Conservation (phyloP, 2,888 invertebrate species). For the Nomada flava region DNA sequence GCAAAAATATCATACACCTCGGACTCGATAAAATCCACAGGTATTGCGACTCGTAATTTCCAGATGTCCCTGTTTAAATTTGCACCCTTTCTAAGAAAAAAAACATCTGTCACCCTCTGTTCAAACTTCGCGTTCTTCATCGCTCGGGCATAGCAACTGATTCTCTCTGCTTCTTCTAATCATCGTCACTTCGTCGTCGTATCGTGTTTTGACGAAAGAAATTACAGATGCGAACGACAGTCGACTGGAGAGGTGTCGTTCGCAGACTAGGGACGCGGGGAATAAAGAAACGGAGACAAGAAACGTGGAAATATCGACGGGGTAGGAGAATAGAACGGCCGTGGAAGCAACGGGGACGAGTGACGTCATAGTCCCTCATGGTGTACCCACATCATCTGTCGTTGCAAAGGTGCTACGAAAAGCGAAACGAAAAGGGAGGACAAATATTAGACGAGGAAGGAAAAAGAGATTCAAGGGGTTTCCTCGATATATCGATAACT, state of each 20-base stretch:
- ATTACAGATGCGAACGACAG: conserved; percentile 58
- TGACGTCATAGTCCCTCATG: conserved; percentile 76
- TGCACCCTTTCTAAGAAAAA: no score
- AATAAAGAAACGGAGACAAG: conserved; percentile 37
- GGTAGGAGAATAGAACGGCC: conserved; percentile 4
- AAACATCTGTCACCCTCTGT: no score
- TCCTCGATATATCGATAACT: background rate
- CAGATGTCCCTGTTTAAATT: no score
- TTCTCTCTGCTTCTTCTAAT: background rate
- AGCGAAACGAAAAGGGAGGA: background rate
- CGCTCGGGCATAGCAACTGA: background rate
- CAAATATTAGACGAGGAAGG: no score
- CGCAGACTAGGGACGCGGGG: conserved; percentile 37
- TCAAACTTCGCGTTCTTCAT: background rate
- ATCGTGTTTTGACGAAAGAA: background rate
- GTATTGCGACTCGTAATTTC: no score
- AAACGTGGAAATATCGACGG: conserved; percentile 10
- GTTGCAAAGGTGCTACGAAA: conserved; percentile 35
- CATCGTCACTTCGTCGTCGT: no score
- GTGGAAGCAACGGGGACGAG: conserved; percentile 43
- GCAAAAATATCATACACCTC: no score
- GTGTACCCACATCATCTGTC: conserved; percentile 77
- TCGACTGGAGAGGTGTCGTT: conserved; percentile 53
- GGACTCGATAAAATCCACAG: no score
- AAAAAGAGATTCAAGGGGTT: conserved; percentile 15